These are phyloP conservation scores for Cotesia glomerata DNA, from an alignment of 1,140 invertebrate species.

Conservation along the genomic window DNA sequence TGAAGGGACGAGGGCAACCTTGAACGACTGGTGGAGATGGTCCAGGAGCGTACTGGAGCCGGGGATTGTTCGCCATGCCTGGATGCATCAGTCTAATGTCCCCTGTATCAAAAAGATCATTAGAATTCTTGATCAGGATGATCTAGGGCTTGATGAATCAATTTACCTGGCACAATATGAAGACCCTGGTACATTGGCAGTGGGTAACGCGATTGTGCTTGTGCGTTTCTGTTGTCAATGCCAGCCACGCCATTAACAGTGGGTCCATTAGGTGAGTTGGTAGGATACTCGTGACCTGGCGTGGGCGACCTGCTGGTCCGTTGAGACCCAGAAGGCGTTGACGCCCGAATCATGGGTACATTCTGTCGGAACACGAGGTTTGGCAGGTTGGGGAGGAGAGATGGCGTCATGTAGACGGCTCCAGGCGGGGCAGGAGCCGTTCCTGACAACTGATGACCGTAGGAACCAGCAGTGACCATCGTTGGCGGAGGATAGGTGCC, in stretches of 20 bases:
- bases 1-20: conserved; percentile 56
- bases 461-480: conserved; percentile 51
- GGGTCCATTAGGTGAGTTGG: conserved; percentile 31
- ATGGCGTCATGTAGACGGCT: conserved; percentile 52
- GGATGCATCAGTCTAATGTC: conserved; percentile 61
- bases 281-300: conserved; percentile 54
- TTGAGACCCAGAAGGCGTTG: conserved; percentile 57
- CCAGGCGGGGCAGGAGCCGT: conserved; percentile 50
- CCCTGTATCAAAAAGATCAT: conserved; percentile 36
- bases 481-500: conserved; percentile 52
- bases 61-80: conserved; percentile 51
- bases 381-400: conserved; percentile 58
- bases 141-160: no score
- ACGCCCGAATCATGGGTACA: conserved; percentile 53
- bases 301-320: conserved; percentile 58
- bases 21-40: conserved; percentile 60
- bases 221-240: conserved; percentile 54
- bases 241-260: conserved; percentile 30
- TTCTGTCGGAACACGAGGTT: conserved; percentile 60
- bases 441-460: conserved; percentile 53
- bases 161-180: conserved; percentile 59
- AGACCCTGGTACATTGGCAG: conserved; percentile 62
- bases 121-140: no score
- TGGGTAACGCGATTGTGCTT: conserved; percentile 58
- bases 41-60: conserved; percentile 56